These are phyloP conservation scores for Glyphotaelius pellucidus DNA, from an alignment of 2,888 invertebrate genomes.

Conservation along the genomic window DNA sequence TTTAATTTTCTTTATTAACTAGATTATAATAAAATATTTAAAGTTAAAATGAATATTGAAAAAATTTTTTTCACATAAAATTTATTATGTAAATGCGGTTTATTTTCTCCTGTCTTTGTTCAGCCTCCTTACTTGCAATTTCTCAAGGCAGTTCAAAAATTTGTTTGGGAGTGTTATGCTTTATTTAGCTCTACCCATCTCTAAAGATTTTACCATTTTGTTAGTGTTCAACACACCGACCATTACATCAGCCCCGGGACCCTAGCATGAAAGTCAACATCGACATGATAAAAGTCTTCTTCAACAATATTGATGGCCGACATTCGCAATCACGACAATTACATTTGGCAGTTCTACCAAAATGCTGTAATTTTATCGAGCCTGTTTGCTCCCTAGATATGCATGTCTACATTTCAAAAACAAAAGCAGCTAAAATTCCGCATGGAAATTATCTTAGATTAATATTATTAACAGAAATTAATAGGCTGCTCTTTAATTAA, in stretches of 20 bases:
- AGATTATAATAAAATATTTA: not conserved
- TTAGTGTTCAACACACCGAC: not conserved
- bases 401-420: no score
- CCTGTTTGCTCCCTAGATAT: no score
- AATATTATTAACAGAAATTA: no score
- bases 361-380: no score
- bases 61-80: not conserved
- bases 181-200: not conserved
- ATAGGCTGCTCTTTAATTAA: no score
- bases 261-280: not conserved
- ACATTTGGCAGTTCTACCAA: no score
- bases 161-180: not conserved
- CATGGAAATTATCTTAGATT: no score
- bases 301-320: no score
- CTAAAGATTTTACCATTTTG: no score
- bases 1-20: not conserved
- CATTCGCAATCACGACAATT: no score
- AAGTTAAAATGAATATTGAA: not conserved
- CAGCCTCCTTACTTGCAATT: not conserved
- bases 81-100: not conserved
- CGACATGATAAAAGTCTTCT: no score
- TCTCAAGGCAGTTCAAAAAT: not conserved
- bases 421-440: no score
- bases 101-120: not conserved
- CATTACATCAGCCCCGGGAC: not conserved